Evolutionary conservation across 2,113 vertebrate genomes (phyloP).

Genomic region (Odocoileus virginianus): DNA sequence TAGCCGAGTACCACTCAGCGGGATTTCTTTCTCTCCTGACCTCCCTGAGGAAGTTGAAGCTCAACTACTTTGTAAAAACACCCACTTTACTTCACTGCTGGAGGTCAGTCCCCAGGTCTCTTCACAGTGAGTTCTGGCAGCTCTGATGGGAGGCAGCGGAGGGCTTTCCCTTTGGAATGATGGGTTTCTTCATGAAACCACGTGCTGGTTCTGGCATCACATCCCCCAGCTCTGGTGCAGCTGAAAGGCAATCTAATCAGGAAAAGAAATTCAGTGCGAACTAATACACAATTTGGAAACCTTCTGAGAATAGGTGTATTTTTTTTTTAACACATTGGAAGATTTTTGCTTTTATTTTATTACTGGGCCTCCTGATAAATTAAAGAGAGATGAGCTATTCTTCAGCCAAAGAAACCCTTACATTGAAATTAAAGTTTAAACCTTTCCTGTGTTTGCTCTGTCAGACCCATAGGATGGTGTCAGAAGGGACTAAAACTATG

Average conservation of each 20-base stretch:
- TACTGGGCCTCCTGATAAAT: conserved; percentile 74
- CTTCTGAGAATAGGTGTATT: conserved; percentile 64
- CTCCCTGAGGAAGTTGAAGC: neutral
- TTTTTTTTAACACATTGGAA: conserved; percentile 47
- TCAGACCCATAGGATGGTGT: conserved; percentile 46
- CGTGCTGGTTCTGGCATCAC: neutral
- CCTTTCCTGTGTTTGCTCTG: conserved; percentile 56
- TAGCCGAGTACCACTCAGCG: rapidly evolving
- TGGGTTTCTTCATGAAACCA: neutral
- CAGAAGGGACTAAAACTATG: conserved; percentile 33
- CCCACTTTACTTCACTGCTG: neutral
- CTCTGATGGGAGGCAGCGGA: neutral
- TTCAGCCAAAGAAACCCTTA: conserved; percentile 64
- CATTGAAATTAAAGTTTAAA: conserved; percentile 67
- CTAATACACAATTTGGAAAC: conserved; percentile 56
- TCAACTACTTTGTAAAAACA: neutral
- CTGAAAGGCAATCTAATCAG: neutral
- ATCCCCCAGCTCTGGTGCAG: neutral
- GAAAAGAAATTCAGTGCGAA: conserved; percentile 33
- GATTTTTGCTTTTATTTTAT: conserved; percentile 68
- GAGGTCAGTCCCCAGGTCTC: neutral
- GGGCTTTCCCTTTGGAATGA: neutral
- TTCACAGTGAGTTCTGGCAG: neutral
- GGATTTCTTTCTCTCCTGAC: neutral
- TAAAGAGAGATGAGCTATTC: conserved; percentile 47